Conservation (phyloP, 2,888 invertebrate species). For the Empis stercorea region DNA sequence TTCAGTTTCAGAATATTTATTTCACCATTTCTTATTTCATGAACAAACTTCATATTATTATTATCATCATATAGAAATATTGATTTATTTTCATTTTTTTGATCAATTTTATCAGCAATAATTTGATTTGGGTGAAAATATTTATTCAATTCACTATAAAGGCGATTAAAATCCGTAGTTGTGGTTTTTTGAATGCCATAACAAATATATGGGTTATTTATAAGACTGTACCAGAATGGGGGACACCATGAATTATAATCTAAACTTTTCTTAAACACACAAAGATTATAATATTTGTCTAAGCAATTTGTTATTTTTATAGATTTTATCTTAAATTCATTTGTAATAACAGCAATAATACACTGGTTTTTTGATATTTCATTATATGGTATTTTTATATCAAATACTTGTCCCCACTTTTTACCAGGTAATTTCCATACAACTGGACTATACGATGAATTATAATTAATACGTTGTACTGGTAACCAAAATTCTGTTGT, state of each 20-base stretch:
- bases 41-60: not conserved
- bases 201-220: conserved; percentile 22
- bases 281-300: conserved; percentile 19
- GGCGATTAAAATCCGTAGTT: too few relatives aligned
- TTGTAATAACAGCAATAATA: conserved; percentile 1
- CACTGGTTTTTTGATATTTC: not conserved
- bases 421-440: conserved; percentile 39
- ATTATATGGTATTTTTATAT: not conserved
- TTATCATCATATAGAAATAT: conserved; percentile 5
- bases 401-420: conserved; percentile 21
- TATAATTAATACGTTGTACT: conserved; percentile 27
- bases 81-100: conserved; percentile 16
- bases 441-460: conserved; percentile 23
- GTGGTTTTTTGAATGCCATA: conserved; percentile 21
- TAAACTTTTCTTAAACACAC: conserved; percentile 18
- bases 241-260: conserved; percentile 20
- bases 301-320: conserved; percentile 19
- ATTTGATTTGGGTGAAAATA: not conserved
- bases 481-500: conserved; percentile 39
- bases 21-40: not conserved
- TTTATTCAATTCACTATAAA: too few relatives aligned
- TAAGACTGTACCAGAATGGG: conserved; percentile 19
- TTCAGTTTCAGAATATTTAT: not conserved
- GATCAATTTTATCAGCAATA: not conserved
- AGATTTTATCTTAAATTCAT: conserved; percentile 4